A percentile compares a stretch with the other conserved stretches of the same genome.
Evolutionary conservation across 2,797 vertebrate genomes (phyloP).

Genomic region (Knipowitschia caucasica): DNA sequence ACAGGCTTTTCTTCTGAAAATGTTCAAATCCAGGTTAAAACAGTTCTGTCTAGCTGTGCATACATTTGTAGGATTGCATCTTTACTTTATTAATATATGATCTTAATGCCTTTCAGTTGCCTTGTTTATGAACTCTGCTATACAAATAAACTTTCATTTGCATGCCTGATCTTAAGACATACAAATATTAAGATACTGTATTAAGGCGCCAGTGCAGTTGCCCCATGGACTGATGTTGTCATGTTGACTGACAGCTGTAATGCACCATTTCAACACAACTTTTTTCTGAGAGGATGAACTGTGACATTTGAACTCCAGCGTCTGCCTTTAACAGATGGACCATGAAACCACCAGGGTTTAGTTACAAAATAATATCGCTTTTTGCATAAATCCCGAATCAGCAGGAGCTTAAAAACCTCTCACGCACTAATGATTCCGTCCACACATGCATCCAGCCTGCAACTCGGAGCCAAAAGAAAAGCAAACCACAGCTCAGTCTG

Average conservation of each 20-base stretch:
- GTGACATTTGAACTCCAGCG: conserved; percentile 24
- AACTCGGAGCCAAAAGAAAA: conserved; percentile 20
- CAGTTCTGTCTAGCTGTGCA: no score
- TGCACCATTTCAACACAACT: conserved; percentile 20
- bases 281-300: conserved; percentile 37
- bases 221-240: not conserved
- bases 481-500: conserved; percentile 9
- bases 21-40: no score
- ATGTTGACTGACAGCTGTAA: conserved; percentile 15
- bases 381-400: conserved; percentile 23
- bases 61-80: no score
- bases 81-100: no score
- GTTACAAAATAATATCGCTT: not conserved
- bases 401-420: not conserved
- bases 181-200: not conserved
- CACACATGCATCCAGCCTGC: not conserved
- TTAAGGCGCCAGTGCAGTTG: not conserved
- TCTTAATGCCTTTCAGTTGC: no score
- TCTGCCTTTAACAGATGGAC: conserved; percentile 19
- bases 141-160: no score
- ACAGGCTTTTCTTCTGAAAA: no score
- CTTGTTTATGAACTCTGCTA: no score
- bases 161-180: no score
- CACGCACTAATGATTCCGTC: not conserved
- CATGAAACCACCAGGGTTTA: conserved; percentile 11